phyloP scores from a whole-genome alignment of 2,888 invertebrate genomes.

The Patella depressa region DNA sequence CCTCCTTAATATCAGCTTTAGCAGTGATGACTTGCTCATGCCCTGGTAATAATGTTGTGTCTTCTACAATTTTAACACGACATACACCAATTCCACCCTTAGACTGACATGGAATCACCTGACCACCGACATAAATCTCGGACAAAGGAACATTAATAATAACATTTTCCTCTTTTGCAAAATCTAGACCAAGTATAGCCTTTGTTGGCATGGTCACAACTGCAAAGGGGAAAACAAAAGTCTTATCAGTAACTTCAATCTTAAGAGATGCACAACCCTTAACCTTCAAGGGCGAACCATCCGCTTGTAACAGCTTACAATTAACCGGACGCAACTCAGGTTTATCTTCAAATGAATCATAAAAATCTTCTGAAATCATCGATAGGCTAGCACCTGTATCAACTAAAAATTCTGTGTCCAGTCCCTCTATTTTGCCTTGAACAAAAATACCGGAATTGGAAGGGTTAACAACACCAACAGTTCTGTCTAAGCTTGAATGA shows the following conservation, averaged over 20 bases:
- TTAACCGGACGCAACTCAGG: neutral
- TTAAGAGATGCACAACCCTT: neutral
- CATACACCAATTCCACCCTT: conserved; percentile 8
- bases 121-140: neutral
- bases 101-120: neutral
- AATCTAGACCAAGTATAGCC: neutral
- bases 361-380: neutral
- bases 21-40: neutral
- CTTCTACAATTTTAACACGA: neutral
- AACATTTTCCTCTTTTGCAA: neutral
- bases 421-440: neutral
- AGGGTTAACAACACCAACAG: neutral
- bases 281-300: neutral
- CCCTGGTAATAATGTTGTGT: neutral
- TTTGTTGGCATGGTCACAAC: neutral
- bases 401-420: neutral
- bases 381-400: neutral
- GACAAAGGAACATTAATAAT: neutral
- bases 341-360: neutral
- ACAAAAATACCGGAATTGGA: neutral
- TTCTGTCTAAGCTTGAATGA: neutral
- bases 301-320: neutral
- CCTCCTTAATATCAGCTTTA: neutral
- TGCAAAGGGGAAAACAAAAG: neutral
- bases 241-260: neutral